Percentiles rank a stretch among this genome's conserved stretches.
These are phyloP conservation scores for Montipora sp. DNA, from an alignment of 64 coral and sea anemone species.

Conservation along the genomic window DNA sequence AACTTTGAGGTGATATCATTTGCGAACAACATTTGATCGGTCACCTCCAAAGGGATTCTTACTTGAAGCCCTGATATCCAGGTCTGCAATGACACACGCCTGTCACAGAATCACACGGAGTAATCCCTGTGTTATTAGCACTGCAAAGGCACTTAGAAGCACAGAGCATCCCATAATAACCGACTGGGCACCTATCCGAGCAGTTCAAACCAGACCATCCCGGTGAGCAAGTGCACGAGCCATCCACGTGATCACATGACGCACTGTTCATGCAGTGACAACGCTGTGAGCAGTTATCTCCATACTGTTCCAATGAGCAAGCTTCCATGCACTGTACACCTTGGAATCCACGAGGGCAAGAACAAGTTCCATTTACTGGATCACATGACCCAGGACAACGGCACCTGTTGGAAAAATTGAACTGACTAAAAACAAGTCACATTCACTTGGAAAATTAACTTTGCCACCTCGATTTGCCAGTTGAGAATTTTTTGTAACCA, in stretches of 20 bases:
- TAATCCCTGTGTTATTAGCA: conserved; percentile 34
- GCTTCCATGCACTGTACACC: conserved; percentile 50
- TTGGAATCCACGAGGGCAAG: conserved; percentile 67
- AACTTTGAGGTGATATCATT: background rate
- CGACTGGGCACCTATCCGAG: conserved; percentile 62
- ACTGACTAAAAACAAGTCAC: background rate
- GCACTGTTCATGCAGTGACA: conserved; percentile 64
- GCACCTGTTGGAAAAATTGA: background rate
- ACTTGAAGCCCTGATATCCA: conserved; percentile 82
- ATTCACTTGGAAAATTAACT: background rate
- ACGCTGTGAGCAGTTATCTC: conserved; percentile 29
- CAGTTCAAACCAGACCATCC: conserved; percentile 78
- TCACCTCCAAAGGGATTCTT: background rate
- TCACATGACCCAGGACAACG: conserved; percentile 51
- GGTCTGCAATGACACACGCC: conserved; percentile 72
- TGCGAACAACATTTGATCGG: background rate
- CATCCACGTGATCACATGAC: conserved; percentile 85
- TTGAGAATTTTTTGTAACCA: too few relatives aligned
- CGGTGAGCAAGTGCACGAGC: conserved; percentile 76
- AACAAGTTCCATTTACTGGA: conserved; percentile 54
- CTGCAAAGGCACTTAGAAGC: conserved; percentile 74
- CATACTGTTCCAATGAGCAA: conserved; percentile 55
- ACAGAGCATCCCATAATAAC: conserved; percentile 78
- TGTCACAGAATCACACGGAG: conserved; percentile 73
- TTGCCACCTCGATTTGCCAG: too few relatives aligned